Base-by-base conservation (phyloP, 1,140 invertebrate species). In the Monochamus saltuarius region DNA sequence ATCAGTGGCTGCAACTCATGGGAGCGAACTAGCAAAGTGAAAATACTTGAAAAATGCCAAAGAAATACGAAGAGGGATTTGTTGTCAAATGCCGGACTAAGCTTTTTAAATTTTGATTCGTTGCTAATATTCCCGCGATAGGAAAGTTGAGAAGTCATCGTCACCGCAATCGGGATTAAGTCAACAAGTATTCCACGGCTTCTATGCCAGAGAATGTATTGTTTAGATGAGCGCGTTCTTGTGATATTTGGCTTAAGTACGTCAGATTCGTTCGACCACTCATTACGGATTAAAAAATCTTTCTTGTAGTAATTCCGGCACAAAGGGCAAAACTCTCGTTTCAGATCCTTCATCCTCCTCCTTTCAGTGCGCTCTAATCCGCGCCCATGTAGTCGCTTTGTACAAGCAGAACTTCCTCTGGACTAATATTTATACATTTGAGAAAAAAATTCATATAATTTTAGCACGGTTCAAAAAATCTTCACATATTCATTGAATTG, bases 111-210 rank as follows among this genome's bases (percentile, higher is more conserved):
- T 29, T 2, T 29, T 29, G 22, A 29, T 29, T n/a, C 22, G 22
- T 29, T 29, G 6, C 22, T 29, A 29, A 29, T 29, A 47, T 37
- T 54, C 34, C 22, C 22, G 58, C 49, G 16, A 43, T 37, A 45
- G 49, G 46, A 62, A 62, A 35, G 59, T 58, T 62, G 58, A 59
- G 57, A 64, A 67, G 34, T 59, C 56, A 62, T 36, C 64, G 60
- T 49, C 45, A 55, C 58, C 61, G 59, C 66, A 64, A 64, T 68
- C 65, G 56, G 66, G 68, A 70, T 70, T 66, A 70, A 52, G 68
- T 70, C 68, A 68, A 68, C 64, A 68, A 68, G 63, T 70, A 62
- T 68, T 68, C 56, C 56, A 46, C 13, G 51, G 51, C 37, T 47
- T 39, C 46, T 40, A 39, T 49, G 53, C 45, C 56, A 60, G 13